Evolutionary conservation across 1,140 invertebrate species (phyloP), one percentile per base, ranked within the genome.

Genomic region (Drosophila ogumai): DNA sequence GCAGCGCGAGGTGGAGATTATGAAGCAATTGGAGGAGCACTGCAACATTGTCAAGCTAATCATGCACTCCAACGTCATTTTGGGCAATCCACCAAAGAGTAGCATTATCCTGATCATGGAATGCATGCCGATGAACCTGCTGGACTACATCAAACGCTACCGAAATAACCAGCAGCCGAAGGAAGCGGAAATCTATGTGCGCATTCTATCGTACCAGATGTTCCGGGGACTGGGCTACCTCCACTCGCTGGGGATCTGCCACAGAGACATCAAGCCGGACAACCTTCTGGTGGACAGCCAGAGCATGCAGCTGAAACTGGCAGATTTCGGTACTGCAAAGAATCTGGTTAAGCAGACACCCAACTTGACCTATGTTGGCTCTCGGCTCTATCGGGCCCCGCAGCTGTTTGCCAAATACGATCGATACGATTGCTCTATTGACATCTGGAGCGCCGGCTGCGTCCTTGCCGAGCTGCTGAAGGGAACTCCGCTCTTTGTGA

Each of bases 261-360:
- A 99, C 94, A 95, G 99, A 91, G 99, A 99, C 93, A 99, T 99
- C 72, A 99, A 99, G 94, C 99, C 99, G 60, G 98, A 99, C 93
- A 99, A 99, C 94, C 94, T 99, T 57, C 95, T 99, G 28, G 93
- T 99, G 38, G 98, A 99, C 94, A 97, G 98, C 40, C 97, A 98
- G 91, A 98, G 97, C 15, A 98, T 98, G 67, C 96, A 99, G 40
- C 94, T 99, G 34, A 99, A 99, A 93, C 94, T 99, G 44, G 99
- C 98, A 94, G 99, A 99, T 94, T 99, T 99, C 94, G 99, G 99
- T 88, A 98, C 97, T 92, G 99, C 99, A 77, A 99, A 99, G 93
- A 97, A 98, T 92, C 95, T 99, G 75, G 96, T 99, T 43, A 96
- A 96, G 81, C 97, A 98, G 50, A 98, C 99, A 93, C 98, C 98